Evolutionary conservation across 92 coral and sea anemone species (phyloP), one percentile per base, ranked within the genome.

Genomic region (Galaxea fascicularis): DNA sequence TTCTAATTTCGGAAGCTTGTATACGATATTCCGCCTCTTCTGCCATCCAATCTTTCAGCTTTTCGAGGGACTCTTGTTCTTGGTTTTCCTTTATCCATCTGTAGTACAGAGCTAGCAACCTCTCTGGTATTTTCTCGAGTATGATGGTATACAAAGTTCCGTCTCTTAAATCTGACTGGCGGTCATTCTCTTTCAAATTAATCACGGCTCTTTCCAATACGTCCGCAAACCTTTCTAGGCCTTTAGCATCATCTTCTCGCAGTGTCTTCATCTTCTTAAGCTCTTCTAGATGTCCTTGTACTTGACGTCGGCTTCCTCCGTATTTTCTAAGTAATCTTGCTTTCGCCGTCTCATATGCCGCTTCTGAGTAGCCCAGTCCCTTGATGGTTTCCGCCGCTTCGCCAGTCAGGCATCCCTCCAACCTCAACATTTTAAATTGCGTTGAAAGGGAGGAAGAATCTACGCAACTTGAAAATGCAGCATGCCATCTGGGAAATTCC

Each of bases 21-120:
- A 87, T 71, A 57, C 87, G 93, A 68, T 71, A 83, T 44, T 92
- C 90, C 13, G 91, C 95, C 82, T 92, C 90, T 62, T 92, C 71
- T 11, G 91, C 78, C 0, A 88, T 73, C 91, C 92, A 92, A 30
- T 89, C 81, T 87, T 83, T 86, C 22, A 89, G 28, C 4, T 80
- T 79, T 57, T 86, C 91, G 2, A 90, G 82, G 15, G 89, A 82
- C 72, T 87, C 90, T 15, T 35, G 58, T 21, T 87, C 74, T 24
- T 74, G 74, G 14, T 85, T 78, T 66, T 86, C 91, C 47, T 73
- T 66, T 6, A 92, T 25, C 80, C 85, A 82, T 39, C 91, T 47
- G 68, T 87, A 82, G 72, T 90, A 86, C 78, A 83, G 89, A 8
- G 82, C 20, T 22, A 89, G 64, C 57, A 87, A 57, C 59, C 18